Percentiles rank a stretch among this genome's conserved stretches.
These are phyloP conservation scores for Anthopleura xanthogrammica DNA, from an alignment of 92 coral and sea anemone genomes.

Conservation along the genomic window DNA sequence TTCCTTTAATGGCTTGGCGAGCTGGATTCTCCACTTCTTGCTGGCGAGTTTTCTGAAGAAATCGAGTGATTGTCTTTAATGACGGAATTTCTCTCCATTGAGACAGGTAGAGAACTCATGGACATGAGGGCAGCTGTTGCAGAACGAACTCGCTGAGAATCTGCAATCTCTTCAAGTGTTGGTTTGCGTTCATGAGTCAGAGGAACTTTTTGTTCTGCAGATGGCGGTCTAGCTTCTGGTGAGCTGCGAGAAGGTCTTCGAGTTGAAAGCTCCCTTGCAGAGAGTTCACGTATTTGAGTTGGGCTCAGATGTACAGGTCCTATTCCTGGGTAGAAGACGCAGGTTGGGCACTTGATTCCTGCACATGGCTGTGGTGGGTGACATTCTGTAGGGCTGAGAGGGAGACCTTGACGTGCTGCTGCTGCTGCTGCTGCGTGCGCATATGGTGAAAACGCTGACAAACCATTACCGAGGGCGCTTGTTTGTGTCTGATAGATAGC, in stretches of 20 bases:
- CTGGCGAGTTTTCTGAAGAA: conserved; percentile 29
- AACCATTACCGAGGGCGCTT: conserved; percentile 56
- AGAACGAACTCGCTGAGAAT: conserved; percentile 72
- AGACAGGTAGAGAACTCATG: conserved; percentile 63
- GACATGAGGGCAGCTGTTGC: conserved; percentile 83
- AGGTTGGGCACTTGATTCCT: conserved; percentile 71
- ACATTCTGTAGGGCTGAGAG: conserved; percentile 64
- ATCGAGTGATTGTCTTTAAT: conserved; percentile 20
- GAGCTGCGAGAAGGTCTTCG: conserved; percentile 27
- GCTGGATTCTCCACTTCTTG: not conserved
- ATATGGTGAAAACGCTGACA: conserved; percentile 76
- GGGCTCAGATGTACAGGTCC: conserved; percentile 65
- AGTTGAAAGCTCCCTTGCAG: conserved; percentile 39
- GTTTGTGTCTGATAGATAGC: conserved; percentile 56
- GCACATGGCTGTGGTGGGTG: conserved; percentile 68
- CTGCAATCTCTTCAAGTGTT: conserved; percentile 52
- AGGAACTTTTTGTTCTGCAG: conserved; percentile 54
- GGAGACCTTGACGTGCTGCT: conserved; percentile 66
- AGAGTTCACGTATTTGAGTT: conserved; percentile 43
- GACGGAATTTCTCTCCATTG: conserved; percentile 28
- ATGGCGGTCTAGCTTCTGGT: conserved; percentile 48
- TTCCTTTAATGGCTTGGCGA: conserved; percentile 15
- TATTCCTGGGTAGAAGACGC: conserved; percentile 74
- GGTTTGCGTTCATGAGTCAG: conserved; percentile 31
- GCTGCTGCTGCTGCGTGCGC: conserved; percentile 63